Conservation (phyloP, 2,888 invertebrate genomes). For the Harpagoxenus sublaevis region DNA sequence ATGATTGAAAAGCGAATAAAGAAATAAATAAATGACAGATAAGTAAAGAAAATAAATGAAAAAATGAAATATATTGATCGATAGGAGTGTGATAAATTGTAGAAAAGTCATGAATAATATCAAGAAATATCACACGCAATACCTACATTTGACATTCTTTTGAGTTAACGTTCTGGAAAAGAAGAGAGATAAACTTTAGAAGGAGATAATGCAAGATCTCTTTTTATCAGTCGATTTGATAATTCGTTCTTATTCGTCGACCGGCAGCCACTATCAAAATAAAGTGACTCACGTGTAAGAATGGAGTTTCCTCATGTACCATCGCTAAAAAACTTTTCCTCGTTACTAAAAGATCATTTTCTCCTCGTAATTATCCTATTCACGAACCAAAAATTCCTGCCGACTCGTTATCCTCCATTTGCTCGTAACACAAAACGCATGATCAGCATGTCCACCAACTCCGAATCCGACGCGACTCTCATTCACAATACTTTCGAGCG, state of each 20-base stretch:
- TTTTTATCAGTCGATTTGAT: constrained; percentile 4
- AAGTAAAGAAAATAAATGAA: constrained; percentile 1
- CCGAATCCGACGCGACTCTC: neutral
- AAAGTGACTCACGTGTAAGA: constrained; percentile 2
- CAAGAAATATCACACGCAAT: neutral
- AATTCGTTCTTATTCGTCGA: neutral
- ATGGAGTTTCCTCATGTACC: neutral
- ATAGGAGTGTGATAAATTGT: neutral
- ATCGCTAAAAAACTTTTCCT: neutral
- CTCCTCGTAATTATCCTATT: neutral
- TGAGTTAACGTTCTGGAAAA: neutral
- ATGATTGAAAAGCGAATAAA: neutral
- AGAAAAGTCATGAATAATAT: neutral
- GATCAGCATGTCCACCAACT: constrained; percentile 18
- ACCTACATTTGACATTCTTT: neutral
- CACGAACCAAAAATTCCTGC: constrained; percentile 15
- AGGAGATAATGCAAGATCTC: neutral
- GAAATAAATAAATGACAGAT: neutral
- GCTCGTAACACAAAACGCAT: constrained; percentile 13
- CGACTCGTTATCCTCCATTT: constrained; percentile 6
- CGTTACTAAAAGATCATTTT: neutral
- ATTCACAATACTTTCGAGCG: neutral
- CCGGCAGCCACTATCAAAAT: neutral
- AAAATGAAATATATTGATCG: neutral
- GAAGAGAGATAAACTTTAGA: neutral